phyloP scores from a whole-genome alignment of 2,113 vertebrate species.

The Alouatta palliata region DNA sequence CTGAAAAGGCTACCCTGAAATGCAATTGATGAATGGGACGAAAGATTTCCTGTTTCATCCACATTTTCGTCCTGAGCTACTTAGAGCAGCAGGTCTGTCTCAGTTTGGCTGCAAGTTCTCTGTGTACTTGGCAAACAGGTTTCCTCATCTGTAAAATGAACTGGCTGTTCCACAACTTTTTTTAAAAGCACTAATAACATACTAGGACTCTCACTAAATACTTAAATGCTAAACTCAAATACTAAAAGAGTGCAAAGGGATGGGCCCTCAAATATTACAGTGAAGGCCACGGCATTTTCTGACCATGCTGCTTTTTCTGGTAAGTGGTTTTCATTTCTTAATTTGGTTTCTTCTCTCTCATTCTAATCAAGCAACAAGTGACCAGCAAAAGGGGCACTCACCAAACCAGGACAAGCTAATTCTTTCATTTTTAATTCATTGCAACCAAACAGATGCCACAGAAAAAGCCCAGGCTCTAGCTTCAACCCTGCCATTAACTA shows the following conservation, averaged over 20 bases:
- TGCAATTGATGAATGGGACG: background rate
- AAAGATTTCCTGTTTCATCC: slow-evolving; percentile 13
- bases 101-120: background rate
- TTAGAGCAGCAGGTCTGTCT: background rate
- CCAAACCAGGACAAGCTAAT: background rate
- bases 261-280: background rate
- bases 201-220: background rate
- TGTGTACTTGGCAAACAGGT: slow-evolving; percentile 9
- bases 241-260: background rate
- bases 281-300: background rate
- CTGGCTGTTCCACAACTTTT: background rate
- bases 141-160: slow-evolving; percentile 23
- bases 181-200: background rate
- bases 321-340: background rate
- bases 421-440: slow-evolving; percentile 26
- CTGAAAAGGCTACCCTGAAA: background rate
- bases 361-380: background rate
- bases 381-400: background rate
- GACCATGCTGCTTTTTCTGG: background rate
- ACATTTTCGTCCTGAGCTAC: background rate
- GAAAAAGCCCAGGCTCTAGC: background rate
- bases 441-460: background rate
- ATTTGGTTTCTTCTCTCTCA: background rate
- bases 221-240: background rate
- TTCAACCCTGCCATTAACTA: background rate